Evolutionary conservation across 2,113 vertebrate species (phyloP), one percentile per base, ranked within the genome.

Genomic region (Ceratotherium simum): DNA sequence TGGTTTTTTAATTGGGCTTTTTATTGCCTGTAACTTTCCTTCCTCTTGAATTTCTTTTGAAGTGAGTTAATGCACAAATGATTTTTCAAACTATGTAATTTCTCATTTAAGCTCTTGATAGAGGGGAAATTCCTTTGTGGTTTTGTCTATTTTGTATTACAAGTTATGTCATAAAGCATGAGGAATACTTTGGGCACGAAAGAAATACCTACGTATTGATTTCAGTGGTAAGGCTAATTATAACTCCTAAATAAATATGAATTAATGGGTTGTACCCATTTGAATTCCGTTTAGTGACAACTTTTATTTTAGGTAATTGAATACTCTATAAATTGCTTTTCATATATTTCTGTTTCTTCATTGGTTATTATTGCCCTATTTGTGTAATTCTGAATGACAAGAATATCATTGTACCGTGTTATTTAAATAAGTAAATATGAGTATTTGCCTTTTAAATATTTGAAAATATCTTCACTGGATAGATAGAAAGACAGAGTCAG

Each of bases 11-110:
- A 51, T 58, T 84, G 36, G 39, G 12, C 2, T 46, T 97, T 96
- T 92, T 78, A 72, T 81, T 95, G 11, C 7, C 31, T 93, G 21
- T 20, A 87, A 85, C 12, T 67, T 93, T 95, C 17, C 1, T 95
- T 90, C 25, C 11, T 82, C 64, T 93, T 48, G 91, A 82, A 94
- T 96, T 97, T 96, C 29, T 86, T 96, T 90, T 96, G 70, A 97
- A 94, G 56, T 21, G 5, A 81, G 12, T 81, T 87, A 95, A 96
- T 96, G 20, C 20, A 92, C 27, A 95, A n/a, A 25, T 64, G 16
- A 75, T 56, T 94, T 87, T 84, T 84, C 42, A 85, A 97, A 72
- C 36, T 84, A 25, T 54, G 5, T 54, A 21, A 69, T 91, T 96
- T 97, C 48, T 95, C 11, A 88, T 84, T 70, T 87, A 95, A 60